Percentiles rank a stretch among this genome's conserved stretches.
Conservation (phyloP, 2,113 vertebrate genomes). For the Phaetusa simplex region DNA sequence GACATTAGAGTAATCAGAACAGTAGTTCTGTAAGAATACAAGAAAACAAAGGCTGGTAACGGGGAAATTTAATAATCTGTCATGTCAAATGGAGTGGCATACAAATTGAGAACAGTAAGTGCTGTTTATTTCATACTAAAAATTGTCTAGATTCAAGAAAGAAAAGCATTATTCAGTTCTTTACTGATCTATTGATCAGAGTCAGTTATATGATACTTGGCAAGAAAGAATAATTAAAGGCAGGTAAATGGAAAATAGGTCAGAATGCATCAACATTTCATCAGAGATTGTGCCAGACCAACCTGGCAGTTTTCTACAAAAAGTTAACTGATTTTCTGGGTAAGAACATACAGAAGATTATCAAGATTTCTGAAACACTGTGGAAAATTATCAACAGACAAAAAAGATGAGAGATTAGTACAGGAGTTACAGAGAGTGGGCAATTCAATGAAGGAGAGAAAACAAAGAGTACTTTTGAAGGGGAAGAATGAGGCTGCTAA, state of each 20-base stretch:
- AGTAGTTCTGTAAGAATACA: slow-evolving; percentile 6
- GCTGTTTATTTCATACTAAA: background rate
- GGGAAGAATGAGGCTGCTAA: background rate
- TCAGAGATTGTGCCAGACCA: background rate
- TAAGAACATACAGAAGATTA: background rate
- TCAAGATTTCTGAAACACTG: background rate
- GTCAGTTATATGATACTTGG: background rate
- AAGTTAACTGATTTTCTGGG: background rate
- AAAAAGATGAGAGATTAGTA: background rate
- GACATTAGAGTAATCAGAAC: background rate
- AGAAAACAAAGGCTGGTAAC: slow-evolving; percentile 8
- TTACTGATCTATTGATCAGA: background rate
- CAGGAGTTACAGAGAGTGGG: background rate
- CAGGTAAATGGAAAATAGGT: background rate
- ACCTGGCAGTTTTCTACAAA: background rate
- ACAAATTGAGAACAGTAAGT: background rate
- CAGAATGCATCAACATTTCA: background rate
- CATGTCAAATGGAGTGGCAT: background rate
- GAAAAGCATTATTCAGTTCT: background rate
- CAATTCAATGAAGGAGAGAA: background rate
- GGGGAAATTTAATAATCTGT: background rate
- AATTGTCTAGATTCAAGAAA: background rate
- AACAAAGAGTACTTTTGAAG: background rate
- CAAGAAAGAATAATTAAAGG: background rate
- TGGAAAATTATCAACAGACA: background rate